Percentiles rank a stretch among this genome's conserved stretches.
These are phyloP conservation scores for Dicentrarchus labrax DNA, from an alignment of 2,113 vertebrate genomes.

Conservation along the genomic window DNA sequence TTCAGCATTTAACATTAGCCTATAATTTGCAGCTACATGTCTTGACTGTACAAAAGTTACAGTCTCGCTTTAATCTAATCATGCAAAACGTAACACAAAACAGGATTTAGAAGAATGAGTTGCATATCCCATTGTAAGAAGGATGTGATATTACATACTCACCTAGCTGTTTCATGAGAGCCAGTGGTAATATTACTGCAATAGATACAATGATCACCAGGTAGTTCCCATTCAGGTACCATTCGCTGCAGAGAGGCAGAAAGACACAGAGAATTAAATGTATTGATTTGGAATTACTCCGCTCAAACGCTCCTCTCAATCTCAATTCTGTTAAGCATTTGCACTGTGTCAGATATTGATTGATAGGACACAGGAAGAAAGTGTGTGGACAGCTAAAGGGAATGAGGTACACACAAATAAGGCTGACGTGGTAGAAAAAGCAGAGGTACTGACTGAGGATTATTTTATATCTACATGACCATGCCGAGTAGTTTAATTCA, in stretches of 20 bases:
- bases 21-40: background rate
- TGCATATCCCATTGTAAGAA: no score
- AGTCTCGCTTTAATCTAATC: background rate
- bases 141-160: conserved; percentile 69
- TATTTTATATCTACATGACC: background rate
- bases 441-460: background rate
- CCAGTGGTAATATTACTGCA: conserved; percentile 92
- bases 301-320: conserved; percentile 27
- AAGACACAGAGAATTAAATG: conserved; percentile 34
- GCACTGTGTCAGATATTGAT: conserved; percentile 26
- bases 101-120: background rate
- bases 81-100: background rate
- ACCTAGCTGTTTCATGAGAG: conserved; percentile 97
- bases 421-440: background rate
- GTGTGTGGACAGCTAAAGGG: background rate
- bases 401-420: conserved; percentile 1
- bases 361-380: background rate
- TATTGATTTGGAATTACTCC: conserved; percentile 29
- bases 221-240: conserved; percentile 92
- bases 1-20: background rate
- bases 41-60: background rate
- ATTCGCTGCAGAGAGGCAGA: conserved; percentile 84
- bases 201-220: conserved; percentile 92
- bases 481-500: background rate
- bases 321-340: conserved; percentile 14